Percentiles rank a stretch among this genome's conserved stretches.
Evolutionary conservation across 2,888 invertebrate genomes (phyloP).

Genomic region (Muscina levida): DNA sequence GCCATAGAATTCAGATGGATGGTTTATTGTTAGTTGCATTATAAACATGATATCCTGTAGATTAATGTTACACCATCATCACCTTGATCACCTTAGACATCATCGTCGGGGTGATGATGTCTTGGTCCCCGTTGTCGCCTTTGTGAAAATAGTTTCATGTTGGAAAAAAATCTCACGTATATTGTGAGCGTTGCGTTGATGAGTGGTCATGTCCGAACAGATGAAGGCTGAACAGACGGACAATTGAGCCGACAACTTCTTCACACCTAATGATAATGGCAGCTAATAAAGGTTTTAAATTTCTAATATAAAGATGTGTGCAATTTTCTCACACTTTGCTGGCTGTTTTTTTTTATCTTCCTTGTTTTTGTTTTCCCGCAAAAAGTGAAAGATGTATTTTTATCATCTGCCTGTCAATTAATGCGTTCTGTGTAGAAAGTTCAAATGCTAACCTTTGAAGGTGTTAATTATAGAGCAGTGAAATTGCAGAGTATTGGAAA

Average conservation of each 20-base stretch:
- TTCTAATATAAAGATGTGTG: not conserved
- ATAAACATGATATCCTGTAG: constrained; percentile 25
- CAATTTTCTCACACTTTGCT: constrained; percentile 14
- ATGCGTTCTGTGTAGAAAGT: not conserved
- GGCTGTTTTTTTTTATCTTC: not conserved
- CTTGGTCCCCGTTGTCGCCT: no score
- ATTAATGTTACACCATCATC: constrained; percentile 18
- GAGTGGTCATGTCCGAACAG: not conserved
- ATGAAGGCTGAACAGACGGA: not conserved
- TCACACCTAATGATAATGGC: not conserved
- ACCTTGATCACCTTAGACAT: not conserved
- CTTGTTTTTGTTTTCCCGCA: no score
- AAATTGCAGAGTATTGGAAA: no score
- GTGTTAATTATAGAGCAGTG: no score
- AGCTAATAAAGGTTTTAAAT: not conserved
- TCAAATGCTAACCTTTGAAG: not conserved
- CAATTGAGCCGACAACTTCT: not conserved
- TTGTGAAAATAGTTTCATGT: no score
- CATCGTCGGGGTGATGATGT: no score
- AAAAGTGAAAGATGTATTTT: no score
- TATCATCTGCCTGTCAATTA: no score
- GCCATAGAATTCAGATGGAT: no score
- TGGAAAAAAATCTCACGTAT: constrained; percentile 10
- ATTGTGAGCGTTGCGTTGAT: no score
- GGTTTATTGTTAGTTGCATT: not conserved